Evolutionary conservation across 1,140 invertebrate genomes (phyloP), one percentile per base, ranked within the genome.

Genomic region (Prorops nasuta): DNA sequence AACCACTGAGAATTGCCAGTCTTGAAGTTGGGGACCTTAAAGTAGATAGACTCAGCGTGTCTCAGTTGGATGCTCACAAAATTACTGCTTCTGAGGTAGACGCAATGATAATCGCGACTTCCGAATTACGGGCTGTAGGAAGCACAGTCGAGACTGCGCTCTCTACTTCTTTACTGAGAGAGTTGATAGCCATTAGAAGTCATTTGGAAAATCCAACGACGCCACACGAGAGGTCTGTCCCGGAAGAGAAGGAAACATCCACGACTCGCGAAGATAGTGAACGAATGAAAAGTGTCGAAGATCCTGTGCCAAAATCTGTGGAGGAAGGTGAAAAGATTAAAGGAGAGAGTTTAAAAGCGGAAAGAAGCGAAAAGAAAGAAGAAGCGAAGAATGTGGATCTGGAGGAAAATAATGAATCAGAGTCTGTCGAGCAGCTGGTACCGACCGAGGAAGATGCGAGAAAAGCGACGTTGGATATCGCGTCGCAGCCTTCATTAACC

Each of bases 61-160:
- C 84, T 19, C 86, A 89, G 56, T 67, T 91, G 15, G 84, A 89
- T 64, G 88, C 89, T 0, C 84, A 83, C 31, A 89, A 87, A 67
- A 88, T 91, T 40, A 75, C 85, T 14, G 88, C 90, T 1, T 90
- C 88, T 1, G 88, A 91, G 66, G 84, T 92, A 28, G 88, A 91
- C 64, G 84, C 87, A 2, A 78, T 82, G 31, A 82, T 84, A 3
- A 78, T 92, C 52, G 81, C 84, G 32, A 81, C 86, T 0, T 77
- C 81, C n/a, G 86, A 88, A 71, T 78, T 86, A 60, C 62, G 52
- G 3, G 66, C 55, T 15, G 48, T 46, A n/a, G 49, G 46, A 0
- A 43, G 54, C 3, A 56, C 54, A 17, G 40, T 55, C 18, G 63
- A 66, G 3, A 57, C 44, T 0, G 57, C 54, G 20, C 50, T 78